Evolutionary conservation across 2,113 vertebrate species (phyloP), one percentile per base, ranked within the genome.

Genomic region (Siniperca knerii): DNA sequence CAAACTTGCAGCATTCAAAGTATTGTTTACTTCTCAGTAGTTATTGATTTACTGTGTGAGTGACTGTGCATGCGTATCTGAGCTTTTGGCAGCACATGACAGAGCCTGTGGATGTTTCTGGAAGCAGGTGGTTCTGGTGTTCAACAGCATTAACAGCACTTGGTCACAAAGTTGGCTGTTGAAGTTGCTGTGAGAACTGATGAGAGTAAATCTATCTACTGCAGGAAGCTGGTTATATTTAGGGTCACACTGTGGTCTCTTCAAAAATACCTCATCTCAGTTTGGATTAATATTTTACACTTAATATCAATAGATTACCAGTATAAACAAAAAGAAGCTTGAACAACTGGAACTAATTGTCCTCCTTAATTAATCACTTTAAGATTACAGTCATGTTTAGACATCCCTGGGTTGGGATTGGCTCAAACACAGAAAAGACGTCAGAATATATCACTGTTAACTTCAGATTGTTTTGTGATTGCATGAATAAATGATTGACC

Each of bases 111-210:
- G 40, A 20, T n/a, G 76, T 68, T 61, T 84, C 29, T 70, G 18
- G 25, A 50, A 72, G 67, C 13, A 0, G 11, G 23, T 33, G 52
- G 69, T 33, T 68, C 69, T 68, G 64, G 20, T 55, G 67, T 52
- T 70, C 35, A 20, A 55, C 23, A 25, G 61, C 35, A 35, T 70
- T 50, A 20, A 55, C 23, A 25, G 61, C 35, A 35, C 37, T 64
- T 29, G 18, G 42, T 70, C 74, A 64, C 35, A 83, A 54, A 64
- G 75, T 65, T 62, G 70, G 64, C 61, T 67, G 68, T 1, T 57
- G 48, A 46, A 48, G 60, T 4, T 25, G 58, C 35, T 37, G 18
- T 48, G 11, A 58, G 13, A 74, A 52, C 3, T 21, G 33, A 46
- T 72, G 68, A 62, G 52, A 50, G 46, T 8, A 35, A 37, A 64